Evolutionary conservation across 2,888 invertebrate species (phyloP), one percentile per base, ranked within the genome.

Genomic region (Protonemura montana): DNA sequence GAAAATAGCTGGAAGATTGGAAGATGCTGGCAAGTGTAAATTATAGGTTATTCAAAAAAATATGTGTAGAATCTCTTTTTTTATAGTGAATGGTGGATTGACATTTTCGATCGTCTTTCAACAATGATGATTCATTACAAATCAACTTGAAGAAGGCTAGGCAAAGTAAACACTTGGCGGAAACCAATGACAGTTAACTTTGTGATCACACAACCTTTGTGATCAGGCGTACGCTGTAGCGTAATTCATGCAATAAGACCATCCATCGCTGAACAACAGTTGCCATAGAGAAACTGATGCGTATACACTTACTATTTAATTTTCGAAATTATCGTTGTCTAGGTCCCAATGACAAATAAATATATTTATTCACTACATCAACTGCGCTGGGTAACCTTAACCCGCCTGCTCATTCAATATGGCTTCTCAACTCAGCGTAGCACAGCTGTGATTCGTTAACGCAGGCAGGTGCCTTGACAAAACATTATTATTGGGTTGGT

Each of bases 101-200:
- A 59, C 7, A 10, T 59, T 78, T 5, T 77, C 26, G 1, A 78
- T 28, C 26, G 26, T 27, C 25, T 78, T 78, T 78, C 27, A 78
- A 78, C 7, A 30, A 81, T 81, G 81, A 81, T 81, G 81, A 81
- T 81, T 81, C 81, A 81, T 81, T 30, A 28, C 81, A 81, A 27
- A 59, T 81, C 81, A 29, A 35, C 35, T 27, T 7, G n/a, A 78
- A 81, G 30, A 27, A 30, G 30, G 81, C 28, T 28, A 30, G 30
- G 81, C 28, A 81, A 81, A 29, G 81, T 81, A 81, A 81, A 81
- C 81, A 81, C 28, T 28, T 7, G n/a, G 81, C 27, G 30, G 28
- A 81, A 6, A 30, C n/a, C 26, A 81, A n/a, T 81, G 81, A 81
- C 81, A 81, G 81, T 81, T 81, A 81, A 78, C 21, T 59, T 59